A percentile compares a stretch with the other conserved stretches of the same genome.
phyloP scores from a whole-genome alignment of 2,797 vertebrate genomes.

The Amblyraja radiata region DNA sequence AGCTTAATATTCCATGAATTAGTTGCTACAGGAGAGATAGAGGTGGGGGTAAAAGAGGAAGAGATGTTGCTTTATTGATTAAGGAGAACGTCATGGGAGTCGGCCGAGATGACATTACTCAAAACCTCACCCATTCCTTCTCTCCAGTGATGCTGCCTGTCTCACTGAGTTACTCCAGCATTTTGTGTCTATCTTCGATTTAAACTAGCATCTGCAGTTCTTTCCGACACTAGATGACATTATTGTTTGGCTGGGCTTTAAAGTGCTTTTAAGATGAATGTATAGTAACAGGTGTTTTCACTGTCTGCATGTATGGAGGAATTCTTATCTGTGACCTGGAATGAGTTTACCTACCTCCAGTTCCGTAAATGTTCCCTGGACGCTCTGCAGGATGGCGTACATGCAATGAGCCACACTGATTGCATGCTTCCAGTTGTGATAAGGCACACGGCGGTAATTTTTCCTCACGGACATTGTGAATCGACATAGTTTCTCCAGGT shows the following conservation, averaged over 20 bases:
- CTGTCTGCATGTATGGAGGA: background rate
- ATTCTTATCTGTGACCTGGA: background rate
- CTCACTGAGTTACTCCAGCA: no score
- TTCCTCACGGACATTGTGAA: constrained; percentile 98
- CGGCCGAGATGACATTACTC: no score
- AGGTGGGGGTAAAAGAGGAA: no score
- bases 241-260: background rate
- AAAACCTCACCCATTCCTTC: no score
- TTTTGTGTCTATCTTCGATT: no score
- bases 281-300: background rate
- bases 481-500: constrained; percentile 90
- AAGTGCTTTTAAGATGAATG: background rate
- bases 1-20: no score
- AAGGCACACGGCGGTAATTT: constrained; percentile 94
- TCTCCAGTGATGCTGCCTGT: no score
- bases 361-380: constrained; percentile 79
- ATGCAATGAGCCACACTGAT: constrained; percentile 94
- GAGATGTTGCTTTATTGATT: no score
- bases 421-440: constrained; percentile 98
- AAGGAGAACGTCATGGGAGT: no score
- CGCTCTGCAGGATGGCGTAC: constrained; percentile 89
- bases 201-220: no score
- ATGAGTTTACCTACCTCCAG: constrained; percentile 72
- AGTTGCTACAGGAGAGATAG: no score
- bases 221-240: no score